These are phyloP conservation scores for Cyphomyrus discorhynchus DNA, from an alignment of 2,113 vertebrate species.

Conservation along the genomic window DNA sequence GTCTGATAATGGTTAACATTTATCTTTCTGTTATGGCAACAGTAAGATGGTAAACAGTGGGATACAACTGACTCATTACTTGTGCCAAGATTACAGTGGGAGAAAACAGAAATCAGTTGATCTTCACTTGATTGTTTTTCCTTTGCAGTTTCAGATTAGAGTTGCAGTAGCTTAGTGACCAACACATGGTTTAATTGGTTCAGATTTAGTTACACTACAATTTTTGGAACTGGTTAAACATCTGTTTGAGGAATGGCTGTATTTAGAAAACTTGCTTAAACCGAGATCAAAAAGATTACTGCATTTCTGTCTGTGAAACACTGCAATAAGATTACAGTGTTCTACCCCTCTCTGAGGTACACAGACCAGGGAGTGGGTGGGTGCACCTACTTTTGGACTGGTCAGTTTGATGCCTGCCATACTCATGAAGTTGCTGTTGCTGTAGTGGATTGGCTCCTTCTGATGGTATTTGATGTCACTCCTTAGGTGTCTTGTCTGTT, in stretches of 20 bases:
- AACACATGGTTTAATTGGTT: background rate
- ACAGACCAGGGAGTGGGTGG: too few relatives aligned
- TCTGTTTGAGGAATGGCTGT: background rate
- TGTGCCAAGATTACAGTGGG: background rate
- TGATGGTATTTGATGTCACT: too few relatives aligned
- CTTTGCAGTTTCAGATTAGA: background rate
- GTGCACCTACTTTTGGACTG: too few relatives aligned
- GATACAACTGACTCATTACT: background rate
- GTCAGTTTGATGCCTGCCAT: too few relatives aligned
- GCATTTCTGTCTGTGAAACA: background rate
- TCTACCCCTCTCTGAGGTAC: background rate
- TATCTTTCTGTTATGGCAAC: background rate
- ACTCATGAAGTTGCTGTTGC: too few relatives aligned
- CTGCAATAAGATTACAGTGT: background rate
- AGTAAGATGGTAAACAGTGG: background rate
- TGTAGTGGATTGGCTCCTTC: too few relatives aligned
- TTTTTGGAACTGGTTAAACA: background rate
- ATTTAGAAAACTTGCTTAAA: background rate
- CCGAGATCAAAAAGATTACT: background rate
- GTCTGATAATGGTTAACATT: background rate
- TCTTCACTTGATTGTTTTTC: background rate
- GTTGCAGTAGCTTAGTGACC: background rate
- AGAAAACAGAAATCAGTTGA: background rate
- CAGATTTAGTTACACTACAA: background rate
- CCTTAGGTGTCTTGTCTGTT: too few relatives aligned